These are phyloP conservation scores for Campoplex nolae DNA, from an alignment of 2,888 invertebrate genomes.

Conservation along the genomic window DNA sequence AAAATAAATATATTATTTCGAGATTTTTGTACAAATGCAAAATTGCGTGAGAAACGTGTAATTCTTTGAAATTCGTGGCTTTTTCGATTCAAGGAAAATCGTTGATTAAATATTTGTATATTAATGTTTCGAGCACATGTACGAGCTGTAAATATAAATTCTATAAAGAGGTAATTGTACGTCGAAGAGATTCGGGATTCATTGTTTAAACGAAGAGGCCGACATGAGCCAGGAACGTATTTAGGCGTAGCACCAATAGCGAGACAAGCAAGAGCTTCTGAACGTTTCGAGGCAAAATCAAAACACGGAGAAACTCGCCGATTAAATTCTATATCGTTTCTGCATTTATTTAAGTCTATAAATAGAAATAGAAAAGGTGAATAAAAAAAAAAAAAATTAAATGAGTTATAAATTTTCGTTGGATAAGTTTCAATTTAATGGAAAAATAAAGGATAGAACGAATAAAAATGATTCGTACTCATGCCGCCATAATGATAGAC, in stretches of 20 bases:
- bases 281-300: constrained; percentile 25
- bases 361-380: neutral
- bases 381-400: neutral
- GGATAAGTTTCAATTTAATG: neutral
- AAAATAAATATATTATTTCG: too few relatives aligned
- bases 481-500: constrained; percentile 13
- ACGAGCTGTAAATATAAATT: constrained; percentile 47
- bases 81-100: neutral
- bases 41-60: too few relatives aligned
- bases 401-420: neutral
- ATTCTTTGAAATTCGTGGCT: neutral
- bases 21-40: too few relatives aligned
- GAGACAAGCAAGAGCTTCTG: neutral
- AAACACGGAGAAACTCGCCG: constrained; percentile 28
- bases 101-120: neutral
- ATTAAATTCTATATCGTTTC: neutral
- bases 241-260: constrained; percentile 6
- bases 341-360: neutral
- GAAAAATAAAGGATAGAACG: neutral
- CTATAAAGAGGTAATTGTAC: constrained; percentile 66
- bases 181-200: constrained; percentile 31
- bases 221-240: constrained; percentile 30
- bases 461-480: constrained; percentile 17
- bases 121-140: constrained; percentile 1
- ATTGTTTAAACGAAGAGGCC: constrained; percentile 48